Conservation (phyloP, 2,888 invertebrate species). For the Drosophila ustulata region DNA sequence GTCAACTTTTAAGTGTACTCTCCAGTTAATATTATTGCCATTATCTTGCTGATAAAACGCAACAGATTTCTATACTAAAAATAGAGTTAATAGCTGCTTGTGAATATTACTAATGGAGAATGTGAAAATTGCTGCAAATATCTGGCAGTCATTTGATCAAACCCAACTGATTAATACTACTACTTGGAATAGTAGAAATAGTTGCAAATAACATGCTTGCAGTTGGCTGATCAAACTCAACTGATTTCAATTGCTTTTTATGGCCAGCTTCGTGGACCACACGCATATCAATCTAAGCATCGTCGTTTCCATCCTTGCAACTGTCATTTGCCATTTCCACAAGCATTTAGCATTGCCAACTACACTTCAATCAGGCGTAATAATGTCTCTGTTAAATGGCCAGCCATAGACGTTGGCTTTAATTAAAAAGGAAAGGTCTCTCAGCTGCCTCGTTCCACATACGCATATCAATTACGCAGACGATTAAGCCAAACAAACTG, state of each 20-base stretch:
- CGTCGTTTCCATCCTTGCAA: slow-evolving; percentile 48
- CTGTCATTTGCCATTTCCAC: slow-evolving; percentile 59
- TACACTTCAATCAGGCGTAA: slow-evolving; percentile 40
- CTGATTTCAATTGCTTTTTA: background rate
- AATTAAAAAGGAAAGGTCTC: slow-evolving; percentile 62
- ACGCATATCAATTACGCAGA: slow-evolving; percentile 74
- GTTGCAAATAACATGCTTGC: too few species aligned
- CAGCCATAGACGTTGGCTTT: slow-evolving; percentile 63
- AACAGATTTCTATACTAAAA: slow-evolving; percentile 34
- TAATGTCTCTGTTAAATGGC: slow-evolving; percentile 76
- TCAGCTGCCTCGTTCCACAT: slow-evolving; percentile 18
- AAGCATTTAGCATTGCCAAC: slow-evolving; percentile 55
- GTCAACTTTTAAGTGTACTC: too few species aligned
- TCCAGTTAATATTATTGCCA: too few species aligned
- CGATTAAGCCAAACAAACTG: slow-evolving; percentile 81
- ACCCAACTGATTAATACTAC: background rate
- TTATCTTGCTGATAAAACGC: too few species aligned
- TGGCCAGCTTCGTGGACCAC: slow-evolving; percentile 38
- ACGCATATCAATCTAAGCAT: slow-evolving; percentile 59
- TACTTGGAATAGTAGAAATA: too few species aligned
- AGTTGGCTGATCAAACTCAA: too few species aligned
- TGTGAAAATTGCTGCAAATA: too few species aligned
- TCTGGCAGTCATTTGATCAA: too few species aligned
- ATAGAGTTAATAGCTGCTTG: background rate
- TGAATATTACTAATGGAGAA: background rate